Evolutionary conservation across 2,797 vertebrate species (phyloP).

Genomic region (Chiroxiphia lanceolata): DNA sequence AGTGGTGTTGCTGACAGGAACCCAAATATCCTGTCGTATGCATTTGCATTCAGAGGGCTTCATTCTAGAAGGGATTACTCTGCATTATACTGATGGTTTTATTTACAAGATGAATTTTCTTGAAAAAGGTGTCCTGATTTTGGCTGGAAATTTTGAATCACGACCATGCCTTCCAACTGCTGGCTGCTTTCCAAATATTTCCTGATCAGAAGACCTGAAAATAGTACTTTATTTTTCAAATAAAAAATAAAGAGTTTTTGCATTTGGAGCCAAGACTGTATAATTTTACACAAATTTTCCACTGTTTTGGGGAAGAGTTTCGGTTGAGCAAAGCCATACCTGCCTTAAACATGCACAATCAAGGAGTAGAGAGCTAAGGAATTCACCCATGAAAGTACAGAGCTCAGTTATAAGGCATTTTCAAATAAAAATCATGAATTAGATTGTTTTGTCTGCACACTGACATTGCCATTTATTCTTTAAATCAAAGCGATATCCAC

Average conservation of each 20-base stretch:
- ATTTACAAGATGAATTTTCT: slow-evolving; percentile 6
- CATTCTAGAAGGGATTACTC: background rate
- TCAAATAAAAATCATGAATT: background rate
- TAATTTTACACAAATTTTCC: background rate
- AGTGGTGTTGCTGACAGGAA: background rate
- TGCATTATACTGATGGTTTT: background rate
- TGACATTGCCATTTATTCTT: slow-evolving; percentile 31
- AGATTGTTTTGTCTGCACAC: background rate
- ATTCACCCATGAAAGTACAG: background rate
- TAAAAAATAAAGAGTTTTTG: background rate
- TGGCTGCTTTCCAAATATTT: background rate
- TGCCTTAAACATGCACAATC: background rate
- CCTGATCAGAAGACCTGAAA: background rate
- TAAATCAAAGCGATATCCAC: slow-evolving; percentile 12
- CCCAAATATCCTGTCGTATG: background rate
- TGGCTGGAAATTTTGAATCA: slow-evolving; percentile 22
- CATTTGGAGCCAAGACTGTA: background rate
- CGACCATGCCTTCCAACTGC: background rate
- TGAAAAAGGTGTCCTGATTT: background rate
- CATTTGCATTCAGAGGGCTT: background rate
- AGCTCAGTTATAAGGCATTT: background rate
- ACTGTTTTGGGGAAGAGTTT: background rate
- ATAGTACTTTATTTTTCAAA: background rate
- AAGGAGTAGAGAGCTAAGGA: background rate
- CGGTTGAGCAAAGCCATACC: background rate